Evolutionary conservation across 2,113 vertebrate genomes (phyloP).

Genomic region (Sturnira hondurensis): DNA sequence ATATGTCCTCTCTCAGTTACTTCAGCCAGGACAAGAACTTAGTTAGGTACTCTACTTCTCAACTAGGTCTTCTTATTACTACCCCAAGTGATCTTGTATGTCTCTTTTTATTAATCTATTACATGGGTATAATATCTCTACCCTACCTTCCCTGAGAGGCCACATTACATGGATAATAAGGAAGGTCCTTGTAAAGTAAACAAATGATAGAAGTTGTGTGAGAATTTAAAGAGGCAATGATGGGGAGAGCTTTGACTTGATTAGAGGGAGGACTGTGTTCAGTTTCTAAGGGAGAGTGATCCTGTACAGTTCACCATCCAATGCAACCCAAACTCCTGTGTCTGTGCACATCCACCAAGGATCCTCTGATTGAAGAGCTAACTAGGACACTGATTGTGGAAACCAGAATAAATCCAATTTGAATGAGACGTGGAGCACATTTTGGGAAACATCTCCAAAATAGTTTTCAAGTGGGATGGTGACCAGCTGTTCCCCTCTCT

Average conservation of each 20-base stretch:
- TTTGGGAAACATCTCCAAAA: slow-evolving; percentile 73
- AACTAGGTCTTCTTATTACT: neutral
- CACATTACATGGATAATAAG: neutral
- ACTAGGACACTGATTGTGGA: slow-evolving; percentile 59
- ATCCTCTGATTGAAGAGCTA: slow-evolving; percentile 42
- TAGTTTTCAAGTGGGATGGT: slow-evolving; percentile 73
- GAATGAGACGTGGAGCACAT: slow-evolving; percentile 68
- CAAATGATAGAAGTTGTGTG: neutral
- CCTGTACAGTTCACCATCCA: neutral
- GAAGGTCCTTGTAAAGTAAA: neutral
- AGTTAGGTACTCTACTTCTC: neutral
- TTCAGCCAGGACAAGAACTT: neutral
- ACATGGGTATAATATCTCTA: neutral
- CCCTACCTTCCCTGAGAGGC: neutral
- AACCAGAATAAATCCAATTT: slow-evolving; percentile 70
- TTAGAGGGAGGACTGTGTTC: neutral
- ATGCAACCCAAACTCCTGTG: neutral
- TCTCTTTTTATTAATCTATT: neutral
- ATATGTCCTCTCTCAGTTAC: neutral
- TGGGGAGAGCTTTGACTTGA: neutral
- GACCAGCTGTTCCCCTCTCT: slow-evolving; percentile 70
- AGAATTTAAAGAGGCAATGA: neutral
- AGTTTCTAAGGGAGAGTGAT: neutral
- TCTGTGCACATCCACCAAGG: neutral
- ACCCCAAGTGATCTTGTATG: fast-evolving